phyloP scores from a whole-genome alignment of 1,140 invertebrate species.

The Myzus persicae region DNA sequence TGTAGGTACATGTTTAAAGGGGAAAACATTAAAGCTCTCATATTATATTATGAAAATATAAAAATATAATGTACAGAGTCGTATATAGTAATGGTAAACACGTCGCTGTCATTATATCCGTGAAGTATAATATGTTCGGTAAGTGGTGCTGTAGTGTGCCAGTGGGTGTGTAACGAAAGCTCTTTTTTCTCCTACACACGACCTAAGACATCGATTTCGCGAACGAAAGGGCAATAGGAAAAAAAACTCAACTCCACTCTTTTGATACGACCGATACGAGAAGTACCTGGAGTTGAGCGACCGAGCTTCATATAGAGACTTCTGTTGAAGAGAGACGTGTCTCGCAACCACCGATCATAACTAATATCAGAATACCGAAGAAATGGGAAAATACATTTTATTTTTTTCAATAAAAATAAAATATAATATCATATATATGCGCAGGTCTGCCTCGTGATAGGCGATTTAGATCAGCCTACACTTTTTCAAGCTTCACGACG shows the following conservation, averaged over 20 bases:
- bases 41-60: neutral
- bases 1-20: neutral
- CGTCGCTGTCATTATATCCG: neutral
- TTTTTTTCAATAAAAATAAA: neutral
- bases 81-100: neutral
- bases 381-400: neutral
- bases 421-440: neutral
- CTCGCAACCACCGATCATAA: neutral
- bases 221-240: neutral
- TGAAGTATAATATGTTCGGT: neutral
- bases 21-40: neutral
- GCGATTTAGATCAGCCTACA: neutral
- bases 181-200: neutral
- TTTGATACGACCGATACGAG: neutral
- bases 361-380: neutral
- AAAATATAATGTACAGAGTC: neutral
- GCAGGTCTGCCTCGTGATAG: neutral
- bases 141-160: neutral
- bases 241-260: neutral
- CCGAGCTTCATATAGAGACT: neutral
- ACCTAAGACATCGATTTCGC: neutral
- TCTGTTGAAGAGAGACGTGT: no score
- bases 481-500: constrained; percentile 38
- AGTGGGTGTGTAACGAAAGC: neutral
- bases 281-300: neutral